Conservation (phyloP, 2,113 vertebrate species). For the Chaetodon auriga region DNA sequence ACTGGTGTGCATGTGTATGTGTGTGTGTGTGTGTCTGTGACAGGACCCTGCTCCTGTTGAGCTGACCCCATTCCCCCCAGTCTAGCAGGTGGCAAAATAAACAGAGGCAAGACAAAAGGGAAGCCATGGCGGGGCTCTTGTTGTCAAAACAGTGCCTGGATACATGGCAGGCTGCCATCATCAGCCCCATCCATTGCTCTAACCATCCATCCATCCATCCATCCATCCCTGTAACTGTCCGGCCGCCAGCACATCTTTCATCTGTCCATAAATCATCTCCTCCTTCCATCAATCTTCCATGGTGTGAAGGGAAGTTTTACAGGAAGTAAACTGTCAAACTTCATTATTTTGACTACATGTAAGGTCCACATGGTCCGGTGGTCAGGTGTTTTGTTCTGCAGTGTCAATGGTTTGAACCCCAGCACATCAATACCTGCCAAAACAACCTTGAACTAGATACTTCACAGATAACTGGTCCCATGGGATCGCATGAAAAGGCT, state of each 20-base stretch:
- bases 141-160: constrained; percentile 85
- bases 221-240: neutral
- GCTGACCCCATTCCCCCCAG: constrained; percentile 78
- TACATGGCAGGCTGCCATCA: constrained; percentile 77
- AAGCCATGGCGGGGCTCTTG: constrained; percentile 73
- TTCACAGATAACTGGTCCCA: constrained; percentile 37
- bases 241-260: constrained; percentile 55
- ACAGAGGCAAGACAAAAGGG: constrained; percentile 84
- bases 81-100: constrained; percentile 87
- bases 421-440: constrained; percentile 57
- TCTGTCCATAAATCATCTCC: constrained; percentile 54
- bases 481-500: neutral
- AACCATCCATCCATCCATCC: neutral
- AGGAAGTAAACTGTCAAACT: constrained; percentile 51
- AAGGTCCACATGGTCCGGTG: constrained; percentile 40
- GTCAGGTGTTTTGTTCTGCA: constrained; percentile 27
- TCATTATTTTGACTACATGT: constrained; percentile 47
- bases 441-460: constrained; percentile 44
- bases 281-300: constrained; percentile 44
- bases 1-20: neutral
- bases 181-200: constrained; percentile 43
- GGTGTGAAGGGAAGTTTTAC: constrained; percentile 20
- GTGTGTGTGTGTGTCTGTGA: constrained; percentile 23
- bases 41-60: constrained; percentile 49
- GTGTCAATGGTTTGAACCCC: constrained; percentile 45